Evolutionary conservation across 1,140 invertebrate species (phyloP).

Genomic region (Bombus pascuorum): DNA sequence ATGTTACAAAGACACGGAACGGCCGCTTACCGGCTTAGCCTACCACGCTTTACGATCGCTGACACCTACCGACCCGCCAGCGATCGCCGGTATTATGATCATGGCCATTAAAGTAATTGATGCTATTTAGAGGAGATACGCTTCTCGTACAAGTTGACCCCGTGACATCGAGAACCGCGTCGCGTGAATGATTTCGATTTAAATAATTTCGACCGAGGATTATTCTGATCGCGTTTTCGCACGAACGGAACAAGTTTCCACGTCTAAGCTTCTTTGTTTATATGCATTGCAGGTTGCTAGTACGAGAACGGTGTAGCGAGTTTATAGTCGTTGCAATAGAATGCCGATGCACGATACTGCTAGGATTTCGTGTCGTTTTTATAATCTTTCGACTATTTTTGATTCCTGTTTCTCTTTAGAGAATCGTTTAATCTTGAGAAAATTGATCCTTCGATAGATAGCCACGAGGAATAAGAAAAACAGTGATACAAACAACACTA

Average conservation of each 20-base stretch:
- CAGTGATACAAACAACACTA: no score
- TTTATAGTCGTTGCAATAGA: no score
- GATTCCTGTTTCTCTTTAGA: no score
- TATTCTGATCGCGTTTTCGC: not conserved
- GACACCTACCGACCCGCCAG: slow-evolving; percentile 46
- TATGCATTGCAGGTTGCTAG: not conserved
- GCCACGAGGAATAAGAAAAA: no score
- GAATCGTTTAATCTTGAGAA: not conserved
- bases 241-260: not conserved
- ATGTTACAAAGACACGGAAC: slow-evolving; percentile 63
- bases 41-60: slow-evolving; percentile 62
- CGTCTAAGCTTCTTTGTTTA: not conserved
- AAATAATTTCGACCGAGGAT: not conserved
- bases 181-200: slow-evolving; percentile 35
- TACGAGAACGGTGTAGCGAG: no score
- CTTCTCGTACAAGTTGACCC: slow-evolving; percentile 60
- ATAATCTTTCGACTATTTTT: not conserved
- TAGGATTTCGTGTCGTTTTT: no score
- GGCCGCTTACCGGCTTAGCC: slow-evolving; percentile 52
- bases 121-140: slow-evolving; percentile 60
- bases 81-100: slow-evolving; percentile 60
- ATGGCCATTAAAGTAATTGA: slow-evolving; percentile 64
- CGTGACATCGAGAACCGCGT: slow-evolving; percentile 47
- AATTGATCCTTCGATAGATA: not conserved
- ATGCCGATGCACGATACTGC: no score